phyloP scores from a whole-genome alignment of 1,140 invertebrate species.

The Diabrotica virgifera region DNA sequence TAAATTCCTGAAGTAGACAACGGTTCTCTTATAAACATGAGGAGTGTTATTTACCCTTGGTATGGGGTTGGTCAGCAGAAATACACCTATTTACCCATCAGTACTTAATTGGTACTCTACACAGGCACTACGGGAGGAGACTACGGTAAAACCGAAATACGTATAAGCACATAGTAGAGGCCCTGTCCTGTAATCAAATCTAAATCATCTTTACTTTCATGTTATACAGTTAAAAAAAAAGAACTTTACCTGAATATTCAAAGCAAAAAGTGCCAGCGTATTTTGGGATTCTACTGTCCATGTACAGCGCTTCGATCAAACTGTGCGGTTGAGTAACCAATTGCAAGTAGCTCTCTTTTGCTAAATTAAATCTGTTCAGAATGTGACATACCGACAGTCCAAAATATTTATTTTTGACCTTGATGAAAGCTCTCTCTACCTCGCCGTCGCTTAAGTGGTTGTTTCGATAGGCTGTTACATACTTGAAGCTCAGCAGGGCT shows the following conservation, averaged over 20 bases:
- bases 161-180: no score
- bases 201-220: no score
- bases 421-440: slow-evolving; percentile 31
- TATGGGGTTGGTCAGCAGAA: no score
- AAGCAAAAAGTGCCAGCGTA: slow-evolving; percentile 20
- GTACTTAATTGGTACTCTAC: no score
- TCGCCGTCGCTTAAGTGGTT: slow-evolving; percentile 6
- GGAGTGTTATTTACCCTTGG: no score
- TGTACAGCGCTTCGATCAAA: slow-evolving; percentile 39
- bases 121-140: no score
- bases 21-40: no score
- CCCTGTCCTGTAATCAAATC: no score
- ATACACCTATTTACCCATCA: no score
- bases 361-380: slow-evolving; percentile 35
- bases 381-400: slow-evolving; percentile 37
- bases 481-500: slow-evolving; percentile 38
- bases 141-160: no score
- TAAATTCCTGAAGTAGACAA: no score
- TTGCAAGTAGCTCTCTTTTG: slow-evolving; percentile 32
- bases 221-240: no score
- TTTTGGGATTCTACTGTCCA: slow-evolving; percentile 35
- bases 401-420: slow-evolving; percentile 38
- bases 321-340: slow-evolving; percentile 30
- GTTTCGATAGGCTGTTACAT: slow-evolving; percentile 33
- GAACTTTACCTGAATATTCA: slow-evolving; percentile 33